These are phyloP conservation scores for Manduca sexta DNA, from an alignment of 1,140 invertebrate genomes.

Conservation along the genomic window DNA sequence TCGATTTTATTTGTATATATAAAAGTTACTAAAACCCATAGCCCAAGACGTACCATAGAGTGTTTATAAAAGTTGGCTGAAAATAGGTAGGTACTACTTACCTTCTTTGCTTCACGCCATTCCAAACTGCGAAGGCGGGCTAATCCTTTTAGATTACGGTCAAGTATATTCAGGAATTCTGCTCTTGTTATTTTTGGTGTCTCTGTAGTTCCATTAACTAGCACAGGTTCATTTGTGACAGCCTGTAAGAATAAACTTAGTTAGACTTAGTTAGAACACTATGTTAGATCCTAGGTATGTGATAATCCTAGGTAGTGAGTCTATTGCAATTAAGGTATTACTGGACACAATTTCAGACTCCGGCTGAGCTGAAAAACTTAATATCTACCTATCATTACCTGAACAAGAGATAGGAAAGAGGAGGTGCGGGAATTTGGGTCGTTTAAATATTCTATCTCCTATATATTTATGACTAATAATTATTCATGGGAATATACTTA, in stretches of 20 bases:
- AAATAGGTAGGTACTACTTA: constrained; percentile 18
- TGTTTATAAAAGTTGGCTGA: too few relatives aligned
- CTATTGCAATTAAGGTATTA: too few relatives aligned
- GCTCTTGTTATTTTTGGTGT: constrained; percentile 60
- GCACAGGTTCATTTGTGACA: constrained; percentile 21
- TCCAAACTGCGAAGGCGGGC: constrained; percentile 60
- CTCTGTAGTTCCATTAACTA: constrained; percentile 44
- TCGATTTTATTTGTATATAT: too few relatives aligned
- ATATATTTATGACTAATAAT: too few relatives aligned
- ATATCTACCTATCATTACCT: too few relatives aligned
- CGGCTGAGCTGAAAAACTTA: too few relatives aligned
- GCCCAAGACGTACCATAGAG: too few relatives aligned
- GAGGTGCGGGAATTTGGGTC: background rate
- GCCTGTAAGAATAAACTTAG: constrained; percentile 21
- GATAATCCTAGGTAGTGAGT: background rate
- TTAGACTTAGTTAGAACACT: background rate
- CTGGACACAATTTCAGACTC: too few relatives aligned
- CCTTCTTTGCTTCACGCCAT: constrained; percentile 62
- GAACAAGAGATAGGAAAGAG: background rate
- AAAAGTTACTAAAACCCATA: too few relatives aligned
- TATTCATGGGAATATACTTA: constrained; percentile 34
- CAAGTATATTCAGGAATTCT: constrained; percentile 63
- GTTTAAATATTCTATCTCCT: too few relatives aligned
- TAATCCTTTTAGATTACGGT: constrained; percentile 65
- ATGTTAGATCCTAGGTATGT: background rate